Conservation (phyloP, 2,113 vertebrate species). For the Hippoglossus stenolepis region DNA sequence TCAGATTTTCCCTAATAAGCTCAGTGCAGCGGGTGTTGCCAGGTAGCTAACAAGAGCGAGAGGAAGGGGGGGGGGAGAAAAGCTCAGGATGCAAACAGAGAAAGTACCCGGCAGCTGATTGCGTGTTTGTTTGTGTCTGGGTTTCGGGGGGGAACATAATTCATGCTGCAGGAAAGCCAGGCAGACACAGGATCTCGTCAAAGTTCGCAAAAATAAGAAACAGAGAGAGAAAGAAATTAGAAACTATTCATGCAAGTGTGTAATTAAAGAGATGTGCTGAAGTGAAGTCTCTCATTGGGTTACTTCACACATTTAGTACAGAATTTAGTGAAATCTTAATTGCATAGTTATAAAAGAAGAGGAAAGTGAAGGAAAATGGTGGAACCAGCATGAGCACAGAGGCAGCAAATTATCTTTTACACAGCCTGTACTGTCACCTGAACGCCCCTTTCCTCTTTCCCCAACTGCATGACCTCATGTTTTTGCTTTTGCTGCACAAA, state of each 20-base stretch:
- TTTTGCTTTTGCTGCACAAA: not conserved
- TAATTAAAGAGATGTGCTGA: conserved; percentile 38
- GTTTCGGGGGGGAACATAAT: not conserved
- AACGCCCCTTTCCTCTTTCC: not conserved
- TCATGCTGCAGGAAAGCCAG: conserved; percentile 19
- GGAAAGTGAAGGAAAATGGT: conserved; percentile 4
- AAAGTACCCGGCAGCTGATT: conserved; percentile 37
- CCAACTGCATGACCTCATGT: not conserved
- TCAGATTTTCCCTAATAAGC: conserved; percentile 51
- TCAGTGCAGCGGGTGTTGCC: conserved; percentile 6
- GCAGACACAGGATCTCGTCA: not conserved
- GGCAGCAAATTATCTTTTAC: not conserved
- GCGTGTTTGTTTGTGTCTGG: conserved; percentile 48
- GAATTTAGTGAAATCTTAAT: conserved; percentile 34
- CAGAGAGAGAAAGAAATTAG: conserved; percentile 3
- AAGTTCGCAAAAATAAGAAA: not conserved
- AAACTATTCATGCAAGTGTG: conserved; percentile 33
- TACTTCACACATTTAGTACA: conserved; percentile 26
- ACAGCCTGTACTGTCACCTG: not conserved
- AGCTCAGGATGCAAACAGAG: not conserved
- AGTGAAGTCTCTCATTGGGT: conserved; percentile 37
- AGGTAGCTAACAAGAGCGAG: conserved; percentile 32
- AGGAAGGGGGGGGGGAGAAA: not conserved
- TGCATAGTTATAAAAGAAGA: conserved; percentile 15
- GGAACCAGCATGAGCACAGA: conserved; percentile 11